These are phyloP conservation scores for Chesias legatella DNA, from an alignment of 2,888 invertebrate genomes.

Conservation along the genomic window DNA sequence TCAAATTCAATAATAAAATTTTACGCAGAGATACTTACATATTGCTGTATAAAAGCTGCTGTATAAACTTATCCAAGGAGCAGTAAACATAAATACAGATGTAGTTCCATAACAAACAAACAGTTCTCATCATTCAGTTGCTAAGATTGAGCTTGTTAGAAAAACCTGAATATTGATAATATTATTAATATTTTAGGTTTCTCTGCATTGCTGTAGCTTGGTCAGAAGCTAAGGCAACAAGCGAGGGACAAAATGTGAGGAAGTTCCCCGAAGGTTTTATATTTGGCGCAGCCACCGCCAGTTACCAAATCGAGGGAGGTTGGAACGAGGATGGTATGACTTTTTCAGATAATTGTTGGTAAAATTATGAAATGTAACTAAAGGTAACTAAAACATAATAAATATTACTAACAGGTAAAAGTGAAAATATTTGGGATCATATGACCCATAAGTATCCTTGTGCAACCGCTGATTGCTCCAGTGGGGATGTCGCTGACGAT, in stretches of 20 bases:
- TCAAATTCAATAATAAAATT: too few species aligned
- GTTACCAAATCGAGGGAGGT: slow-evolving; percentile 76
- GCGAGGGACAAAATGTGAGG: slow-evolving; percentile 25
- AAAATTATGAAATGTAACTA: too few species aligned
- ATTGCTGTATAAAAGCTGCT: too few species aligned
- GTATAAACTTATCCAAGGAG: too few species aligned
- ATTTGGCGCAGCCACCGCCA: slow-evolving; percentile 53
- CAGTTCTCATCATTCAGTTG: too few species aligned
- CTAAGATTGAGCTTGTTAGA: not conserved
- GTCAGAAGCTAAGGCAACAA: slow-evolving; percentile 34
- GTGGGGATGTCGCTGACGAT: slow-evolving; percentile 81
- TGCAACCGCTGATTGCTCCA: slow-evolving; percentile 70
- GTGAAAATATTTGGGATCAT: slow-evolving; percentile 83
- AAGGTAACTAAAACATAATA: not conserved
- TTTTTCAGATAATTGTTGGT: too few species aligned
- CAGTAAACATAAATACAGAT: too few species aligned
- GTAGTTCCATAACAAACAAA: too few species aligned
- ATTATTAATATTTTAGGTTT: slow-evolving; percentile 10
- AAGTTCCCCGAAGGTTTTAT: slow-evolving; percentile 43
- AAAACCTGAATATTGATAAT: slow-evolving; percentile 8
- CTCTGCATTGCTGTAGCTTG: slow-evolving; percentile 9
- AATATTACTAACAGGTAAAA: slow-evolving; percentile 55
- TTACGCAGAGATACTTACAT: too few species aligned
- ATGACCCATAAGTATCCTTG: slow-evolving; percentile 69
- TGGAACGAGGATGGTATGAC: slow-evolving; percentile 68